A percentile compares a stretch with the other conserved stretches of the same genome.
Evolutionary conservation across 2,113 vertebrate genomes (phyloP).

Genomic region (Corythoichthys intestinalis): DNA sequence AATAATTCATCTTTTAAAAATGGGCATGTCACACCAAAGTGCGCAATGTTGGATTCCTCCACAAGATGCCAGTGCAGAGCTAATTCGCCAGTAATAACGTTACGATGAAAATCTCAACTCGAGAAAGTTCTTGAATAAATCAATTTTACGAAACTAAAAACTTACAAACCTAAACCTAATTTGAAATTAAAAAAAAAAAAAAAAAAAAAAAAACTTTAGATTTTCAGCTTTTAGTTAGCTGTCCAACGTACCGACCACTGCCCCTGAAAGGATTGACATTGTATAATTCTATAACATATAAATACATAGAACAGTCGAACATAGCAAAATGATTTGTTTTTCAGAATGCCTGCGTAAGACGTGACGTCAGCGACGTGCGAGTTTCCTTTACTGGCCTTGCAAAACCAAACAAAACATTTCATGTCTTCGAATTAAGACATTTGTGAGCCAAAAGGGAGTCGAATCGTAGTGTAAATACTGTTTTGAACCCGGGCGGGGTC

Average conservation of each 20-base stretch:
- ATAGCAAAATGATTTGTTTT: neutral
- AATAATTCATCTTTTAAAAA: neutral
- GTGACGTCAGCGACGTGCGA: neutral
- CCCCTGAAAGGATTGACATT: neutral
- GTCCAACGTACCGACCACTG: too few species aligned
- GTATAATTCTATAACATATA: neutral
- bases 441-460: neutral
- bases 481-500: conserved; percentile 24
- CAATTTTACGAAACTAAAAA: neutral
- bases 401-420: neutral
- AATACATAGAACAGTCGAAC: neutral
- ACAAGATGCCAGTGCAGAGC: neutral
- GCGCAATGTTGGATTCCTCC: neutral
- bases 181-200: too few species aligned
- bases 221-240: neutral
- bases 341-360: neutral
- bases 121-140: neutral
- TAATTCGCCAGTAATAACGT: neutral
- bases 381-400: neutral
- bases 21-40: neutral
- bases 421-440: neutral
- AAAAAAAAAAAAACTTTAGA: neutral
- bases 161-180: neutral
- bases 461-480: neutral
- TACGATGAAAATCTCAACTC: neutral